Percentiles rank a stretch among this genome's conserved stretches.
phyloP scores from a whole-genome alignment of 2,888 invertebrate species.

The Napeogenes sylphis region DNA sequence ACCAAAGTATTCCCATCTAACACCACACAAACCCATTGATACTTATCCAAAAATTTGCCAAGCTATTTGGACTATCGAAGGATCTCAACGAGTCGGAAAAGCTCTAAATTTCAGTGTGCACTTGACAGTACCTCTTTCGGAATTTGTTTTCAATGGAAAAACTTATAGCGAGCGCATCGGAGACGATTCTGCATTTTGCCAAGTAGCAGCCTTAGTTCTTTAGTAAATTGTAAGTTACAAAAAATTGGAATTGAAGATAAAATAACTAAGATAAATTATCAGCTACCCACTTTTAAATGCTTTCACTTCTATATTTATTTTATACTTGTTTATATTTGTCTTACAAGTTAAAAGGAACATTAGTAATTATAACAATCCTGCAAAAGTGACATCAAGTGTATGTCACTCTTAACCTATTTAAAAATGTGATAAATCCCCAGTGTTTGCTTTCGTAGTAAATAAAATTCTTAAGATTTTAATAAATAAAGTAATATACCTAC shows the following conservation, averaged over 20 bases:
- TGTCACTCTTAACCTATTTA: too few species aligned
- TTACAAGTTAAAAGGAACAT: too few species aligned
- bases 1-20: conserved; percentile 52
- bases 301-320: background rate
- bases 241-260: background rate
- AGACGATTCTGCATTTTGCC: conserved; percentile 47
- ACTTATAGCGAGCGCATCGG: conserved; percentile 78
- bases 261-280: background rate
- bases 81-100: conserved; percentile 77
- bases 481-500: too few species aligned
- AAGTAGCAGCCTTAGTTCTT: conserved; percentile 43
- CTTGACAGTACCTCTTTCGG: conserved; percentile 67
- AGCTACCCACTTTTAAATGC: background rate
- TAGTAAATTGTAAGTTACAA: conserved; percentile 1
- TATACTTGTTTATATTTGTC: too few species aligned
- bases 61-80: conserved; percentile 78
- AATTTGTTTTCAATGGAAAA: conserved; percentile 77
- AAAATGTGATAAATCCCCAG: too few species aligned
- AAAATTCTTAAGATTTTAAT: too few species aligned
- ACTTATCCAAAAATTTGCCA: conserved; percentile 74
- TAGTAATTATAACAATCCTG: too few species aligned
- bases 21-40: conserved; percentile 44
- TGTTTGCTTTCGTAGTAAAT: too few species aligned
- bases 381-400: too few species aligned
- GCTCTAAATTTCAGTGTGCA: conserved; percentile 74